A percentile compares a stretch with the other conserved stretches of the same genome.
These are phyloP conservation scores for Melanotaenia maccullochi DNA, from an alignment of 2,797 vertebrate species.

Conservation along the genomic window DNA sequence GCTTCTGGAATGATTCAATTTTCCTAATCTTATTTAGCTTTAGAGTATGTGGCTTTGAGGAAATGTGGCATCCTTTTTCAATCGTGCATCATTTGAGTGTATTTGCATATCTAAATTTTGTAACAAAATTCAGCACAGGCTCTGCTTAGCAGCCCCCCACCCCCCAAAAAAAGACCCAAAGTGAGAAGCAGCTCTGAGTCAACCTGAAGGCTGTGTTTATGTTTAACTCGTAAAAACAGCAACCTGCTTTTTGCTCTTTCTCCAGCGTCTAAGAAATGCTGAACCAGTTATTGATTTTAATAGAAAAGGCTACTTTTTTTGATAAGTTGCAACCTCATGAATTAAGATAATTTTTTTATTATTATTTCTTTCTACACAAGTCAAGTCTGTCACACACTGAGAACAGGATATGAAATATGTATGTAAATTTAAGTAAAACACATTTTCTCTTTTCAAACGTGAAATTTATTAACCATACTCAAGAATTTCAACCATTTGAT, in stretches of 20 bases:
- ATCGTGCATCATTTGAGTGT: constrained; percentile 77
- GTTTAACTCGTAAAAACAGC: constrained; percentile 85
- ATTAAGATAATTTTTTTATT: constrained; percentile 19
- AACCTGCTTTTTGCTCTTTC: constrained; percentile 70
- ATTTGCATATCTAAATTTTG: constrained; percentile 86
- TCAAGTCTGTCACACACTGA: constrained; percentile 35
- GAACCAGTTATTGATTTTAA: constrained; percentile 79
- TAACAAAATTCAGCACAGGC: constrained; percentile 81
- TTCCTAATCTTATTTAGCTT: constrained; percentile 89
- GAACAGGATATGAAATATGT: neutral
- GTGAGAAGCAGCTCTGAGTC: constrained; percentile 73
- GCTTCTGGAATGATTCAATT: constrained; percentile 89
- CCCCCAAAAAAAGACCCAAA: constrained; percentile 71
- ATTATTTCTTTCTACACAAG: constrained; percentile 11
- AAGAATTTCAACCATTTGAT: constrained; percentile 15
- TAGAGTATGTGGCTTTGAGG: constrained; percentile 86
- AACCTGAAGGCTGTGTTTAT: constrained; percentile 83
- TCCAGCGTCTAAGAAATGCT: constrained; percentile 74
- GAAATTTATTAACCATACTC: neutral
- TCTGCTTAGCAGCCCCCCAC: constrained; percentile 61
- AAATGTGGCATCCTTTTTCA: constrained; percentile 83
- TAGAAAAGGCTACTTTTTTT: constrained; percentile 75
- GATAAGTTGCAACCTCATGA: constrained; percentile 65
- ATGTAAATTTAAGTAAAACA: constrained; percentile 3
- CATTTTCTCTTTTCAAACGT: neutral